phyloP scores from a whole-genome alignment of 1,140 invertebrate genomes.

The Drosophila ananassae region DNA sequence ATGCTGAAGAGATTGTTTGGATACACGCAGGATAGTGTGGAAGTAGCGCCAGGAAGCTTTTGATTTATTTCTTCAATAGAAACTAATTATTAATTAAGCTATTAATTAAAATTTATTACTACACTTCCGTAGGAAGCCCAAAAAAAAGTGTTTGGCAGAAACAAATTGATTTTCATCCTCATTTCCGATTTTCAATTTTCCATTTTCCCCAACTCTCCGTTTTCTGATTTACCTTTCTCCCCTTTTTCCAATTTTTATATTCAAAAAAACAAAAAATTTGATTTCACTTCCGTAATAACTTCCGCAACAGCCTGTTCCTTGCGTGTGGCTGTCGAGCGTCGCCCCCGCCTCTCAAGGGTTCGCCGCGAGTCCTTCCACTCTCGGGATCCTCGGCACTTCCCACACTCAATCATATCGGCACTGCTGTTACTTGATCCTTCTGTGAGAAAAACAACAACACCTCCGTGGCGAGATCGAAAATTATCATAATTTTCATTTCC shows the following conservation, averaged over 20 bases:
- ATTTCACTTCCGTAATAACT: conserved; percentile 70
- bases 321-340: conserved; percentile 77
- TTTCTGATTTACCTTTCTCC: conserved; percentile 8
- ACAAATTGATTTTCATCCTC: conserved; percentile 65
- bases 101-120: neutral
- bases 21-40: conserved; percentile 52
- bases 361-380: neutral
- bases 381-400: conserved; percentile 45
- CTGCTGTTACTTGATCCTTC: conserved; percentile 72
- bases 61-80: conserved; percentile 1
- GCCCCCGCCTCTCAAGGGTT: conserved; percentile 15
- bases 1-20: conserved; percentile 78
- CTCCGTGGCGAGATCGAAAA: conserved; percentile 40
- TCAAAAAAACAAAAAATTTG: conserved; percentile 23
- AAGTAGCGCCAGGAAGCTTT: conserved; percentile 13
- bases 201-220: neutral
- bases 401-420: conserved; percentile 71
- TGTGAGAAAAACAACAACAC: conserved; percentile 68
- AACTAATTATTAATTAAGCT: neutral
- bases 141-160: conserved; percentile 21
- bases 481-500: conserved; percentile 83
- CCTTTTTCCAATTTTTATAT: conserved; percentile 13
- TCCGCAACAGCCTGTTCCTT: conserved; percentile 61
- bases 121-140: neutral
- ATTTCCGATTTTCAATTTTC: conserved; percentile 19